These are phyloP conservation scores for Drosophila micromelanica DNA, from an alignment of 1,140 invertebrate species.

Conservation along the genomic window DNA sequence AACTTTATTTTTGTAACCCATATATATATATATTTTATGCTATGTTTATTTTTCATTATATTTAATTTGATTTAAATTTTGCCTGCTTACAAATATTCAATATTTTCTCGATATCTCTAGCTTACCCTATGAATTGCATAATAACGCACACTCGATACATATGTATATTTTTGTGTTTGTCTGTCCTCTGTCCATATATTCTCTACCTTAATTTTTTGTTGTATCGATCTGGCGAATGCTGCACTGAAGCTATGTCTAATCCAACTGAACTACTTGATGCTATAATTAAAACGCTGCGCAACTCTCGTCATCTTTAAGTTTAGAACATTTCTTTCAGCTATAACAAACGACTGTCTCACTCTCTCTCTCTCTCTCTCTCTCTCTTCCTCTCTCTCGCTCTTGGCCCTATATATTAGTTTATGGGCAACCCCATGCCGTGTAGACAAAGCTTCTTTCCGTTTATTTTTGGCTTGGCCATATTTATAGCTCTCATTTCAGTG, in stretches of 20 bases:
- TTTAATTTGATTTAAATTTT: too few species aligned
- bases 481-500: slow-evolving; percentile 51
- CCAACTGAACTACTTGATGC: slow-evolving; percentile 39
- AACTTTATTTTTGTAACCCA: too few species aligned
- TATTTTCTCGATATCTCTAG: too few species aligned
- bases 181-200: too few species aligned
- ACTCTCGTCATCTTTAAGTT: slow-evolving; percentile 49
- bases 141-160: too few species aligned
- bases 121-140: too few species aligned
- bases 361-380: slow-evolving; percentile 1
- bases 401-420: slow-evolving; percentile 16
- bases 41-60: too few species aligned
- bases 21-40: too few species aligned
- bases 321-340: slow-evolving; percentile 21
- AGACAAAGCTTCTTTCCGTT: slow-evolving; percentile 40
- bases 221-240: not conserved
- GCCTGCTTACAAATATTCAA: too few species aligned
- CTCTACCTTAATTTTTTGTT: too few species aligned
- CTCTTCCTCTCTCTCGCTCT: not conserved
- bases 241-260: slow-evolving; percentile 35
- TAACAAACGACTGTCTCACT: not conserved
- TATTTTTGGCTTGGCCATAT: slow-evolving; percentile 48
- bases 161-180: too few species aligned
- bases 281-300: slow-evolving; percentile 31
- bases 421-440: slow-evolving; percentile 40